Conservation (phyloP, 2,113 vertebrate species). For the Noturus placidus region DNA sequence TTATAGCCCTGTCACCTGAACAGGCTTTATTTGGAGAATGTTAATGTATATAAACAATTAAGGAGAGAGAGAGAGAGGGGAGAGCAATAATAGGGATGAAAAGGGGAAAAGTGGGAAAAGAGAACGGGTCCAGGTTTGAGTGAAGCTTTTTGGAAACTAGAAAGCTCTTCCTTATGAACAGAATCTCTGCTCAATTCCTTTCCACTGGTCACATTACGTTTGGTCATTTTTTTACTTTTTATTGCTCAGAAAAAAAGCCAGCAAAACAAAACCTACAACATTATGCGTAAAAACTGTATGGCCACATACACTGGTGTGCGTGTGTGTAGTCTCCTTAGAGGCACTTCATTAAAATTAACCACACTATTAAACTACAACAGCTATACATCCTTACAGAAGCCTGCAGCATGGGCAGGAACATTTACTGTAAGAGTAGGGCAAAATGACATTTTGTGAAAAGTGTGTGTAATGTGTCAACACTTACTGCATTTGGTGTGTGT, state of each 20-base stretch:
- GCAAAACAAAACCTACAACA: not conserved
- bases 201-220: not conserved
- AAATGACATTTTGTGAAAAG: not conserved
- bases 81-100: slow-evolving; percentile 37
- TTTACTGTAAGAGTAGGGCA: not conserved
- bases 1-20: slow-evolving; percentile 98
- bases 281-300: not conserved
- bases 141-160: not conserved
- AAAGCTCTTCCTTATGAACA: not conserved
- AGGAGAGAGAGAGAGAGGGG: slow-evolving; percentile 68
- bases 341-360: not conserved
- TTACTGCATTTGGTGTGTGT: slow-evolving; percentile 2
- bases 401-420: not conserved
- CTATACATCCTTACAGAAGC: not conserved
- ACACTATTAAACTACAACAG: not conserved
- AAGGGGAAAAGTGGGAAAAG: slow-evolving; percentile 25
- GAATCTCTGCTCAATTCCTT: not conserved
- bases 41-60: slow-evolving; percentile 99
- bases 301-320: too few relatives aligned
- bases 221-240: not conserved
- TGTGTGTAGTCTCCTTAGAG: too few relatives aligned
- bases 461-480: slow-evolving; percentile 24
- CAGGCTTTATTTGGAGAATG: slow-evolving; percentile 92
- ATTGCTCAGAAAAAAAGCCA: not conserved
- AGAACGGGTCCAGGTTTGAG: not conserved